These are phyloP conservation scores for Lordiphosa fenestrarum DNA, from an alignment of 2,888 invertebrate species.

Conservation along the genomic window DNA sequence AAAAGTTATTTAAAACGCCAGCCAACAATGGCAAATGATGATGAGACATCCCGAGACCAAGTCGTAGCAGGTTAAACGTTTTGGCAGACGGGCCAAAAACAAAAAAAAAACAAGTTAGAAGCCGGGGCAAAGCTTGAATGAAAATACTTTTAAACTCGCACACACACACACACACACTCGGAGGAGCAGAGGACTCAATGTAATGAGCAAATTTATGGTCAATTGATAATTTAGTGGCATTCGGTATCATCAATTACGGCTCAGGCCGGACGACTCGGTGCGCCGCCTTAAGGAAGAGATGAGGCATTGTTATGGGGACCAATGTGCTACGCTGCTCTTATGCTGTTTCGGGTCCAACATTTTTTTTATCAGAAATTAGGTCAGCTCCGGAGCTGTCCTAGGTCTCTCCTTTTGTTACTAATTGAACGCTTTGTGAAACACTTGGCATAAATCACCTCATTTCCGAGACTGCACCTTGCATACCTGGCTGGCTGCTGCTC, in stretches of 20 bases:
- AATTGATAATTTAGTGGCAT: constrained; percentile 80
- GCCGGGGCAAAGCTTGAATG: constrained; percentile 50
- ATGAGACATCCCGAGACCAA: constrained; percentile 39
- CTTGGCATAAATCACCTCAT: constrained; percentile 80
- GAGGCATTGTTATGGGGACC: constrained; percentile 77
- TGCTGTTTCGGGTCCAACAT: constrained; percentile 4
- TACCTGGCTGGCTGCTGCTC: constrained; percentile 31
- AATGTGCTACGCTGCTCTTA: constrained; percentile 60
- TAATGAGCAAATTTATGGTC: constrained; percentile 80
- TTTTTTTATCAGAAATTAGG: constrained; percentile 51
- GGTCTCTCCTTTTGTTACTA: constrained; percentile 76
- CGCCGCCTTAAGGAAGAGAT: constrained; percentile 66
- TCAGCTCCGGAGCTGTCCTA: constrained; percentile 43
- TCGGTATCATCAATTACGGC: constrained; percentile 79
- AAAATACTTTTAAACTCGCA: constrained; percentile 38
- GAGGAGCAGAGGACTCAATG: constrained; percentile 42
- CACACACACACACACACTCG: constrained; percentile 27
- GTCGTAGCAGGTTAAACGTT: constrained; percentile 49
- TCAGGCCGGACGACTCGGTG: constrained; percentile 19
- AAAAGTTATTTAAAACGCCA: constrained; percentile 73
- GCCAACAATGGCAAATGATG: constrained; percentile 70
- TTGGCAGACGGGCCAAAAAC: constrained; percentile 40
- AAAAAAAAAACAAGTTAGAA: constrained; percentile 12
- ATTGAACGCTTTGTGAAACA: constrained; percentile 81
- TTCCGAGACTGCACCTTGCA: constrained; percentile 60